These are phyloP conservation scores for Actias luna DNA, from an alignment of 2,888 invertebrate genomes.

Conservation along the genomic window DNA sequence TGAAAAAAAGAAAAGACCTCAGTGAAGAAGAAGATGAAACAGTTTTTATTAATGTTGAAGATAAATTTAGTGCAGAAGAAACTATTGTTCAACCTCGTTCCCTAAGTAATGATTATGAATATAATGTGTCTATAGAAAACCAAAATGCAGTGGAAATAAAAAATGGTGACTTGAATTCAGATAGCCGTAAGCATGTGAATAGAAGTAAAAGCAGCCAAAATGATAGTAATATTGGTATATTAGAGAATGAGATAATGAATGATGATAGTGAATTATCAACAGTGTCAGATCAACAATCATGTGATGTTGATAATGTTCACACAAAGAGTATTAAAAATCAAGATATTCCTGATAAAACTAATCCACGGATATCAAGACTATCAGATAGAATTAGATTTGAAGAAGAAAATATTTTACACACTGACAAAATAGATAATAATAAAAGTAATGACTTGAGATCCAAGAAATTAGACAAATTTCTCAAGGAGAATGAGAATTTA, in stretches of 20 bases:
- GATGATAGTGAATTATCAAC: background rate
- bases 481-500: conserved; percentile 42
- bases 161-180: background rate
- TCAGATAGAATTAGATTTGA: conserved; percentile 60
- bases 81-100: conserved; percentile 22
- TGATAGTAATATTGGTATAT: background rate
- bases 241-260: background rate
- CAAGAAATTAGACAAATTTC: conserved; percentile 40
- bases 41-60: conserved; percentile 20
- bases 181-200: background rate
- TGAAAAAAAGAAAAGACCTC: conserved; percentile 30
- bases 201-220: background rate
- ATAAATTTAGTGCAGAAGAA: conserved; percentile 33
- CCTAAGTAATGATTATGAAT: background rate
- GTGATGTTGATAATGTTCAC: background rate
- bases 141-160: background rate
- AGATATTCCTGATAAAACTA: conserved; percentile 5
- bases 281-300: background rate
- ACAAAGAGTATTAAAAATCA: background rate
- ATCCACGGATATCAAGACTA: conserved; percentile 34
- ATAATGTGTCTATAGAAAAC: conserved; percentile 12
- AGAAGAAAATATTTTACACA: conserved; percentile 42
- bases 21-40: conserved; percentile 19
- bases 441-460: conserved; percentile 24
- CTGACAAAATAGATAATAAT: conserved; percentile 18